Evolutionary conservation across 2,888 invertebrate genomes (phyloP).

Genomic region (Amblyjoppa fuscipennis): DNA sequence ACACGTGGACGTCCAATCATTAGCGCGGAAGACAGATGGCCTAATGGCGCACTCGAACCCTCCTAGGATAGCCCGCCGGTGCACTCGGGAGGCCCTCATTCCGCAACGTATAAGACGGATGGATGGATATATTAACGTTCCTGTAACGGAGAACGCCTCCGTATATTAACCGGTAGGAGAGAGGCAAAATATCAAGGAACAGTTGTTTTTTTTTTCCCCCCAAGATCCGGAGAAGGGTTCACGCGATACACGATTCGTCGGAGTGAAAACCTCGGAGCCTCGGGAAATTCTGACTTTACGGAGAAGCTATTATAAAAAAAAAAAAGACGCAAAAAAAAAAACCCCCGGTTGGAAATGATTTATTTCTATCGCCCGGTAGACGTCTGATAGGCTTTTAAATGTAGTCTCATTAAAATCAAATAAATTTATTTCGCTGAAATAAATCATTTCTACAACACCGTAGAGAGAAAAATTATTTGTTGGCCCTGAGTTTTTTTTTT

Average conservation of each 20-base stretch:
- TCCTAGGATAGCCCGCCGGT: conserved; percentile 30
- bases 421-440: not conserved
- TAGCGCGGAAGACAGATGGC: conserved; percentile 80
- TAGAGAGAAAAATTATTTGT: not conserved
- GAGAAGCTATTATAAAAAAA: not conserved
- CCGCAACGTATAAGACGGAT: conserved; percentile 49
- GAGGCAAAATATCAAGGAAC: conserved; percentile 21
- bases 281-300: not conserved
- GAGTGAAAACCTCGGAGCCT: not conserved
- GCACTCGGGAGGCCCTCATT: conserved; percentile 23
- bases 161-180: not conserved
- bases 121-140: conserved; percentile 65
- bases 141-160: conserved; percentile 13
- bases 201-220: not conserved
- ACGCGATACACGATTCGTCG: conserved; percentile 16
- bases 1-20: conserved; percentile 78
- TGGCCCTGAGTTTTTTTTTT: not conserved
- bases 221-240: conserved; percentile 15
- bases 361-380: not conserved
- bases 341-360: not conserved
- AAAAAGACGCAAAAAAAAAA: not conserved
- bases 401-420: not conserved
- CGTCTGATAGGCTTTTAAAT: not conserved
- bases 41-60: conserved; percentile 75
- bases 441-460: not conserved